These are phyloP conservation scores for Argopecten irradians DNA, from an alignment of 1,140 invertebrate species.

Conservation along the genomic window DNA sequence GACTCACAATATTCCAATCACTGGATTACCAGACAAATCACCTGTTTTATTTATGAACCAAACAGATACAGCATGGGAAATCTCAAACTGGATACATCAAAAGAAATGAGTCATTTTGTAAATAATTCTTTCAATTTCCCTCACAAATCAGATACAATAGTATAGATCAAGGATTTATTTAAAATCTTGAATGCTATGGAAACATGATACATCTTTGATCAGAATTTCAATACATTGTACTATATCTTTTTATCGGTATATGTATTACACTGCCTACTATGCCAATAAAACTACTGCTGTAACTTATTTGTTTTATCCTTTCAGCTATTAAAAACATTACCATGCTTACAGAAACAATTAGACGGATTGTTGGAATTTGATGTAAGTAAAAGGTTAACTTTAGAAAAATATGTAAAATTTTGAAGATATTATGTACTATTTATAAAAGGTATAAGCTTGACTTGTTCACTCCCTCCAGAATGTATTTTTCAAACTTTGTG, in stretches of 20 bases:
- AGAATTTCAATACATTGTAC: not conserved
- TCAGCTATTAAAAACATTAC: conserved; percentile 94
- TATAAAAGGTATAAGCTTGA: no score
- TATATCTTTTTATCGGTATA: not conserved
- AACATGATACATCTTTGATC: not conserved
- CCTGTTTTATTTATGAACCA: not conserved
- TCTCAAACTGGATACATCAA: not conserved
- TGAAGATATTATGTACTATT: not conserved
- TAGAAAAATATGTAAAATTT: not conserved
- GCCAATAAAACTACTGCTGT: not conserved
- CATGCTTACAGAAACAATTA: conserved; percentile 95
- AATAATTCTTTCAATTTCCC: not conserved
- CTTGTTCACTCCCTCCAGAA: no score
- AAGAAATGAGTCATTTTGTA: not conserved
- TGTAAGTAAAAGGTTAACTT: conserved; percentile 79
- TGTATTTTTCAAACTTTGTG: no score
- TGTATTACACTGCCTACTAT: not conserved
- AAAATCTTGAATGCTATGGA: not conserved
- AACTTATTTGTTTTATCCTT: conserved; percentile 50
- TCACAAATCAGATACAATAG: not conserved
- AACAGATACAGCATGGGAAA: not conserved
- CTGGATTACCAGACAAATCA: not conserved
- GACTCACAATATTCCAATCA: not conserved
- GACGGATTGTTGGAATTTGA: conserved; percentile 98
- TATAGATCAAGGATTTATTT: not conserved